Conservation (phyloP, 2,113 vertebrate species). For the Aleadryas rufinucha region DNA sequence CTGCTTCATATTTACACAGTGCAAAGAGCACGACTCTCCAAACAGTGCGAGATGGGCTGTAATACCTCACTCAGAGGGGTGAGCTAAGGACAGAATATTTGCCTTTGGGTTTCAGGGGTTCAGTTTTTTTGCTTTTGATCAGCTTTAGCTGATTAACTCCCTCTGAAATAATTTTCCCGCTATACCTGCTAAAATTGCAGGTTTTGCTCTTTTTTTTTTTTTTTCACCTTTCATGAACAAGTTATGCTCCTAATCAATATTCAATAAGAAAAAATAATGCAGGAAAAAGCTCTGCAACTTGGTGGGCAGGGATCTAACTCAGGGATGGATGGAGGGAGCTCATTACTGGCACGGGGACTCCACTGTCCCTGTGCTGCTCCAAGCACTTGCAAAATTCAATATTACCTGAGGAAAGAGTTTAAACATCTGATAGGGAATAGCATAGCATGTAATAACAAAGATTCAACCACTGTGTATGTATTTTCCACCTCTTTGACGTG, state of each 20-base stretch:
- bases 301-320: not conserved
- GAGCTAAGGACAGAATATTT: constrained; percentile 26
- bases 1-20: not conserved
- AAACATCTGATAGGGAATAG: not conserved
- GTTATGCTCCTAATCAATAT: not conserved
- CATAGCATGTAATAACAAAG: not conserved
- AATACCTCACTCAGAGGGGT: not conserved
- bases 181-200: not conserved
- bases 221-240: not conserved
- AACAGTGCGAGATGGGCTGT: constrained; percentile 3
- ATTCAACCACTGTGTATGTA: not conserved
- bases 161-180: not conserved
- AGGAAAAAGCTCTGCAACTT: not conserved
- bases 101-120: not conserved
- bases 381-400: not conserved
- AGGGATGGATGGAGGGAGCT: not conserved
- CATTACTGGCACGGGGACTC: not conserved
- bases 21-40: not conserved
- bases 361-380: not conserved
- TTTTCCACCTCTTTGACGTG: not conserved
- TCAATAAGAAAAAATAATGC: not conserved
- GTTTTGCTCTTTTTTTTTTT: not conserved
- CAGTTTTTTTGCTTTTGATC: not conserved
- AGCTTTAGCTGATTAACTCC: not conserved
- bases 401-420: not conserved